Base-by-base conservation (phyloP, 1,140 invertebrate species). In the Drosophila nigromelanica region DNA sequence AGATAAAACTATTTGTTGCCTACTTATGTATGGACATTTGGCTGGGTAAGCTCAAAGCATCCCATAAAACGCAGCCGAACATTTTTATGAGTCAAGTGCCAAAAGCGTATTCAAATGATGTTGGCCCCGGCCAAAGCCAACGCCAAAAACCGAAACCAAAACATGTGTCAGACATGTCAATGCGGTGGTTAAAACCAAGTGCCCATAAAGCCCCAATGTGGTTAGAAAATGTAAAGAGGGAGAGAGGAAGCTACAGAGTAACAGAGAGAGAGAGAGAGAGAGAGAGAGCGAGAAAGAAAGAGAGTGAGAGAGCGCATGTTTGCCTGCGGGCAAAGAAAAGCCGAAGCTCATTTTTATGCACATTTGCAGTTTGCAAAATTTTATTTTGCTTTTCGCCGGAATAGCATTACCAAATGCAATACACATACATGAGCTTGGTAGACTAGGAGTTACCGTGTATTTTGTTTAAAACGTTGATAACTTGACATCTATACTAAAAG, bases 111-210 rank as follows among this genome's bases (percentile, higher is more conserved):
- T 87, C 75, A 86, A 86, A 86, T 86, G 63, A 86, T 82, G 71
- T 82, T 86, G 72, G 71, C 77, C 27, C 58, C 52, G 63, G 43
- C 39, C 61, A 66, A 56, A 76, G 75, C 62, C 60, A 77, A 77
- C 79, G 42, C 35, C 60, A 21, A 72, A 66, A 59, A 58, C 54
- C 64, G 21, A 47, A 59, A 74, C 71, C 64, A 64, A 77, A 86
- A 86, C 81, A 86, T 86, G 82, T 86, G 81, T 86, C 81, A 87
- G 78, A 69, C 82, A 73, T 87, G 81, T 86, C 81, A 87, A 71
- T 82, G 79, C 59, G 71, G 63, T 76, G 72, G 64, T 42, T 63
- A 58, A 56, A 74, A 39, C 45, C 59, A 63, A 51, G 45, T 56
- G 52, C 43, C 42, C 48, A 63, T 52, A 58, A 58, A 43, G 5